Evolutionary conservation across 1,140 invertebrate genomes (phyloP), one percentile per base, ranked within the genome.

Genomic region (Belonocnema kinseyi): DNA sequence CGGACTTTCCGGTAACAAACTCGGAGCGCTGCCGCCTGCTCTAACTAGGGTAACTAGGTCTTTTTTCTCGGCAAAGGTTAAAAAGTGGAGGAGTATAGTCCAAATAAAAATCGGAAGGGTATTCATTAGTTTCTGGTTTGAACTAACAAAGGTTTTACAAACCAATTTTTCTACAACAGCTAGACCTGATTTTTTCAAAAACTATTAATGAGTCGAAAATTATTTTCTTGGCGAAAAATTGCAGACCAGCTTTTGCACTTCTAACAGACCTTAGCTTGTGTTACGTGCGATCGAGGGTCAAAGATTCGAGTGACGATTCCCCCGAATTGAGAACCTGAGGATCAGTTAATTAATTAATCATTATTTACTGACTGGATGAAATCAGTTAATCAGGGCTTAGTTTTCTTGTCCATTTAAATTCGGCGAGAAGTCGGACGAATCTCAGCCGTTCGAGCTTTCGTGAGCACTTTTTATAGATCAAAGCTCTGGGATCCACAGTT

Each of bases 291-390:
- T 66, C 61, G 40, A 46, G 77, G 77, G 74, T 79, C 75, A 76
- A 83, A 81, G 79, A 79, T 83, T 81, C 79, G 73, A 81, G 76
- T 77, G 76, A 82, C 76, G 75, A 70, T 72, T 51, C 61, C 61
- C 61, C 61, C 61, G 58, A 61, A 6, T 6, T 61, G 26, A n/a
- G 46, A 75, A 21, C 11, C 17, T n/a, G 50, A 76, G 8, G 14
- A 54, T 50, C 16, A 52, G n/a, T 17, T n/a, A 54, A n/a, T 21
- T 13, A 53, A 75, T 33, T 5, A 33, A 3, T 33, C 2, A 33
- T 33, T 33, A 33, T 33, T 33, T 5, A 33, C 26, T 33, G 26
- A 33, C 26, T 33, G 26, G 26, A 33, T 33, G 26, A 33, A 33
- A 33, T 33, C 26, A 33, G 26, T 33, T 33, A 73, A 46, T 46